Evolutionary conservation across 2,113 vertebrate species (phyloP), one percentile per base, ranked within the genome.

Genomic region (Deroptyus accipitrinus): DNA sequence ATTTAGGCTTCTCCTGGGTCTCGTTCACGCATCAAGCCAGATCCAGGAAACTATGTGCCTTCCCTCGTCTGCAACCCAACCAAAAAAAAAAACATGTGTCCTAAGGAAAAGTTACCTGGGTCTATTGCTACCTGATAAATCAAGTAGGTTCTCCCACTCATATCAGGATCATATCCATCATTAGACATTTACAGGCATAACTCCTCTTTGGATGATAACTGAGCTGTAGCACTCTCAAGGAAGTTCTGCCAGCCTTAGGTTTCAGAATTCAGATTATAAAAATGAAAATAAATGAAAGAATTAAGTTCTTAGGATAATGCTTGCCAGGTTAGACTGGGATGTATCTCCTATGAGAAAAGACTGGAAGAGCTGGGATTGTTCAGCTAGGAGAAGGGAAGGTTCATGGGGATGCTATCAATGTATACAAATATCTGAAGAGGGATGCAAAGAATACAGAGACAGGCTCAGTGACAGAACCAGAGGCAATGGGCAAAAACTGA

Each of bases 31-130:
- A 52, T 16, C 10, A 52, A 82, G 12, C 3, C 35, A 70, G 49
- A 67, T 31, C 59, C n/a, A 52, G 44, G 19, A 75, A 81, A 41
- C 13, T 51, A 17, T 0, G 0, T 0, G 0, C 2, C 35, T 11
- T 5, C 69, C n/a, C 20, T 66, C 27, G 31, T 78, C 41, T 15
- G 6, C 67, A 91, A 46, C 2, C 11, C 28, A 80, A 19, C 8
- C 16, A 54, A 76, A 42, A 42, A 44, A 37, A 44, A 88, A 62
- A 74, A 6, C 13, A 35, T 6, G 3, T 31, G 28, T 51, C 35
- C 35, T 39, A 37, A 81, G 16, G 35, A 74, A 76, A 86, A 8
- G 4, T 72, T 68, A 77, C 4, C 39, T 61, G 9, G 0, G 13
- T 67, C 18, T 75, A 37, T 18, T 78, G 33, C 28, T 30, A 37